Evolutionary conservation across 35 echinoderm and acorn worm genomes (phyloP).

Genomic region (Stichopus chloronotus): DNA sequence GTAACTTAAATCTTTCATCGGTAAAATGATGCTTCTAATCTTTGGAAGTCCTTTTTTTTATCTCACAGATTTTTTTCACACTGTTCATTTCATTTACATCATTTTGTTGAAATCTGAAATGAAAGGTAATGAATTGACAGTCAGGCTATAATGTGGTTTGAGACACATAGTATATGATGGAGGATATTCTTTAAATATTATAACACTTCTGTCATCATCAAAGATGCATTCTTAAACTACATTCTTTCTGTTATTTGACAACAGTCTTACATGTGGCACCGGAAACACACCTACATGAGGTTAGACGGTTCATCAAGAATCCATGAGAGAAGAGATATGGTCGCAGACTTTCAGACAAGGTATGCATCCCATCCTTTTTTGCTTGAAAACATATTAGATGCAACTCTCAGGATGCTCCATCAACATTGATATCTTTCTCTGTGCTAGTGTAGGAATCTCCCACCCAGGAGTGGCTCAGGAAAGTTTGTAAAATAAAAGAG

Average conservation of each 20-base stretch:
- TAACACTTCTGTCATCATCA: too few species aligned
- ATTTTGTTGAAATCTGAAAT: too few species aligned
- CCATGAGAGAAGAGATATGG: slow-evolving; percentile 96
- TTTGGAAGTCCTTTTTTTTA: too few species aligned
- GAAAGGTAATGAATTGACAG: too few species aligned
- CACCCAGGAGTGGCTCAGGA: neutral
- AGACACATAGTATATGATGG: too few species aligned
- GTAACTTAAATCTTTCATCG: neutral
- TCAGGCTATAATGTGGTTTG: too few species aligned
- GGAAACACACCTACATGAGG: slow-evolving; percentile 99
- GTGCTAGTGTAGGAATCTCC: neutral
- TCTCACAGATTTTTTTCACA: too few species aligned
- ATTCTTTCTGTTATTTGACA: too few species aligned
- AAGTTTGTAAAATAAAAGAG: too few species aligned
- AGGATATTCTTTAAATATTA: too few species aligned
- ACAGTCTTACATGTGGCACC: slow-evolving; percentile 96
- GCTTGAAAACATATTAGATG: neutral
- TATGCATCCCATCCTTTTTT: slow-evolving; percentile 4
- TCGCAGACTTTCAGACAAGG: slow-evolving; percentile 93
- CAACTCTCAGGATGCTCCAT: neutral
- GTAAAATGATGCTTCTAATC: neutral
- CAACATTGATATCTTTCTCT: neutral
- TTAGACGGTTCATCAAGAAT: slow-evolving; percentile 93
- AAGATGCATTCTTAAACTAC: too few species aligned
- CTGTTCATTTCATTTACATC: too few species aligned